A percentile compares a stretch with the other conserved stretches of the same genome.
Evolutionary conservation across 1,140 invertebrate species (phyloP).

Genomic region (Polypedilum pembai): DNA sequence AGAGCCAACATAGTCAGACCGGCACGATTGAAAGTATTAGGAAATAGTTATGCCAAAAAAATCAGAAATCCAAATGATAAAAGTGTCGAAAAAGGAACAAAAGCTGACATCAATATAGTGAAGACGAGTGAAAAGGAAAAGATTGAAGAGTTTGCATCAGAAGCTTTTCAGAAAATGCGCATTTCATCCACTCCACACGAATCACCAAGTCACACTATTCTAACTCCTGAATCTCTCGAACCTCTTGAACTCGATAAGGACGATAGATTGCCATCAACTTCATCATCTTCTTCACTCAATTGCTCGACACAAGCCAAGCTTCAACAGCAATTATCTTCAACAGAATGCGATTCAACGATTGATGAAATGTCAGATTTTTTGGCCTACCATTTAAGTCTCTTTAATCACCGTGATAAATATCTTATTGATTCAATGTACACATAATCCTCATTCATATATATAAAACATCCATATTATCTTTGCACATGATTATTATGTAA

Average conservation of each 20-base stretch:
- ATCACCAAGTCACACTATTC: neutral
- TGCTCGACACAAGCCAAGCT: constrained; percentile 2
- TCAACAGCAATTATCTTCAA: neutral
- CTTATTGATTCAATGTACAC: constrained; percentile 22
- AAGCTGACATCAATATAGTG: neutral
- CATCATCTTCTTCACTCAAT: neutral
- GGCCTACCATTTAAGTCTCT: neutral
- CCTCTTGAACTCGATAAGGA: neutral
- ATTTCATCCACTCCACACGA: neutral
- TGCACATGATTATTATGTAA: too few relatives aligned
- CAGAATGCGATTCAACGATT: neutral
- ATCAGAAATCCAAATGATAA: neutral
- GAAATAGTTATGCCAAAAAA: neutral
- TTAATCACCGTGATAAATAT: neutral
- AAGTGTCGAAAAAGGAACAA: neutral
- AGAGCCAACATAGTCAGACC: neutral
- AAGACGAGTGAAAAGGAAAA: neutral
- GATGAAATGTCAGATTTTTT: constrained; percentile 23
- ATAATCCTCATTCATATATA: neutral
- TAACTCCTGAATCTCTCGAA: neutral
- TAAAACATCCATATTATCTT: too few relatives aligned
- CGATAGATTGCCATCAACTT: neutral
- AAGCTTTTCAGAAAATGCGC: constrained; percentile 17
- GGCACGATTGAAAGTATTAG: neutral
- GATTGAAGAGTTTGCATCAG: neutral